Conservation (phyloP, 2,888 invertebrate genomes). For the Xestia xanthographa region DNA sequence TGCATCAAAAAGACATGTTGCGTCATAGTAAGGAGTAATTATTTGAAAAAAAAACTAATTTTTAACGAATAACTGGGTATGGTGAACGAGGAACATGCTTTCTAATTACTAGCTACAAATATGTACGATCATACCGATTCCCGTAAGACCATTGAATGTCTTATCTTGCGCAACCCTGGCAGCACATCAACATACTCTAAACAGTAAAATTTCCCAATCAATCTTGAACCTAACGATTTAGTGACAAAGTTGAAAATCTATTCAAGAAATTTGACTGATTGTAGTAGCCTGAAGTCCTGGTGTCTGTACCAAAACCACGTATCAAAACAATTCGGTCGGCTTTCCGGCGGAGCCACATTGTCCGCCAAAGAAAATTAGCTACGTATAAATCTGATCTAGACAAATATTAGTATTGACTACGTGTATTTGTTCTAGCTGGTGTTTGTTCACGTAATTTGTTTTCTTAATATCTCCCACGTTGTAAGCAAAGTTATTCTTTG, state of each 20-base stretch:
- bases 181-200: too few species aligned
- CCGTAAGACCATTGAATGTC: neutral
- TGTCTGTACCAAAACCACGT: neutral
- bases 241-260: too few species aligned
- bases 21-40: neutral
- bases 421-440: conserved; percentile 32
- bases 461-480: conserved; percentile 17
- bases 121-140: neutral
- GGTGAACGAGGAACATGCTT: neutral
- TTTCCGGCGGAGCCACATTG: conserved; percentile 2
- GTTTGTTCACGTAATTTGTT: conserved; percentile 49
- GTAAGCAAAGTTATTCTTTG: conserved; percentile 2
- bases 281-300: too few species aligned
- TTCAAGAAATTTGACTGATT: too few species aligned
- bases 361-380: conserved; percentile 33
- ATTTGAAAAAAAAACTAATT: neutral
- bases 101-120: neutral
- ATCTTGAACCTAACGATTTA: too few species aligned
- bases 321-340: conserved; percentile 5
- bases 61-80: neutral
- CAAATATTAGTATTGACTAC: conserved; percentile 46
- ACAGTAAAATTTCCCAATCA: too few species aligned
- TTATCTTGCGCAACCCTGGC: neutral
- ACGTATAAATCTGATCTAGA: conserved; percentile 34
- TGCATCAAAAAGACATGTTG: neutral